These are phyloP conservation scores for Thamnophis sirtalis DNA, from an alignment of 2,113 vertebrate genomes.

Conservation along the genomic window DNA sequence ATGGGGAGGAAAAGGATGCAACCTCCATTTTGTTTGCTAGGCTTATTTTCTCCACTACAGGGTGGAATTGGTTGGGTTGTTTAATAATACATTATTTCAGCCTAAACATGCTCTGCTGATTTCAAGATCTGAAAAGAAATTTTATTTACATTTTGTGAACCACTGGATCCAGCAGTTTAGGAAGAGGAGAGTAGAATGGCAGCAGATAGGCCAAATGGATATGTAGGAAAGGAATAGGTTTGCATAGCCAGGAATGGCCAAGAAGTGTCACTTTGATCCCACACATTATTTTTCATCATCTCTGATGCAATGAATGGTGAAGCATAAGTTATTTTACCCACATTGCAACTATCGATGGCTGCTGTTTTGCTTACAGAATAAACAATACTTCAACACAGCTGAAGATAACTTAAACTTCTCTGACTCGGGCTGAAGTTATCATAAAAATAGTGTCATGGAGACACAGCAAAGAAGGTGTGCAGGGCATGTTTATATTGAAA, in stretches of 20 bases:
- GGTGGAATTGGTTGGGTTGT: not conserved
- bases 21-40: not conserved
- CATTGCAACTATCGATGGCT: not conserved
- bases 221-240: not conserved
- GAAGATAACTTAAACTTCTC: not conserved
- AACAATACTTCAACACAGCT: not conserved
- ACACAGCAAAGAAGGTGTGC: not conserved
- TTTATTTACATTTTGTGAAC: not conserved
- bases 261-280: not conserved
- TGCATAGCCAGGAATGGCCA: not conserved
- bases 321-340: not conserved
- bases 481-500: not conserved
- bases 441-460: not conserved
- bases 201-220: not conserved
- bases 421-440: not conserved
- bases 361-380: not conserved
- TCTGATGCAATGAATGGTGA: not conserved
- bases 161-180: not conserved
- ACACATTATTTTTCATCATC: not conserved
- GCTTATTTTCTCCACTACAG: not conserved
- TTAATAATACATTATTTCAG: not conserved
- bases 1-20: not conserved
- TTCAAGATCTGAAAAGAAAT: not conserved
- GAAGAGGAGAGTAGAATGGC: not conserved
- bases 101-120: not conserved